Conservation (phyloP, 1,140 invertebrate genomes). For the Euura lappo region DNA sequence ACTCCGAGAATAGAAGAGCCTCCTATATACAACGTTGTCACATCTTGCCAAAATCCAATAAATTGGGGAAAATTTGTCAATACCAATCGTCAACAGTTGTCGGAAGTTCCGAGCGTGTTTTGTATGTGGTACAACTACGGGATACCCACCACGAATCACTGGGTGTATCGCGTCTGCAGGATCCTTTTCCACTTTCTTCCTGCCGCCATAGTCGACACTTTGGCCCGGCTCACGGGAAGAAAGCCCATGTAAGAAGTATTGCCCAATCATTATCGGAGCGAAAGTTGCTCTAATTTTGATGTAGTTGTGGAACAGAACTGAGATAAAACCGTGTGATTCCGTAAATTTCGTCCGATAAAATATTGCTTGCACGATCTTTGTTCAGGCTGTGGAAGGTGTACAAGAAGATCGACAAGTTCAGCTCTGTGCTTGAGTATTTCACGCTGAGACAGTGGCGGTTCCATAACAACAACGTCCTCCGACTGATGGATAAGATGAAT, state of each 20-base stretch:
- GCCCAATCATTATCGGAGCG: background rate
- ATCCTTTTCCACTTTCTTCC: slow-evolving; percentile 56
- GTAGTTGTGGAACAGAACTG: background rate
- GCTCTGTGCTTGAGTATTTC: slow-evolving; percentile 65
- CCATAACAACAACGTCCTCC: slow-evolving; percentile 60
- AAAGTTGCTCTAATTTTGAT: background rate
- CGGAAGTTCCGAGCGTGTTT: slow-evolving; percentile 48
- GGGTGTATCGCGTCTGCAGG: slow-evolving; percentile 58
- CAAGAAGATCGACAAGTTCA: slow-evolving; percentile 64
- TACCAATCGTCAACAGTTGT: slow-evolving; percentile 50
- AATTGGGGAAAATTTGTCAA: slow-evolving; percentile 65
- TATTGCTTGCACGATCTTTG: background rate
- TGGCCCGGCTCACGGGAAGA: slow-evolving; percentile 41
- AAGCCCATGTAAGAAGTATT: slow-evolving; percentile 51
- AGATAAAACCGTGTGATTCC: background rate
- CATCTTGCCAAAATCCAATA: slow-evolving; percentile 64
- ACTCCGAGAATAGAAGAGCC: slow-evolving; percentile 36
- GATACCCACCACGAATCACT: slow-evolving; percentile 51
- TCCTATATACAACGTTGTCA: slow-evolving; percentile 66
- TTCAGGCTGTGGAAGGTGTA: slow-evolving; percentile 63
- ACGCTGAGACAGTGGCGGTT: slow-evolving; percentile 67
- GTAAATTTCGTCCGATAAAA: background rate
- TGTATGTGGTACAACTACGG: slow-evolving; percentile 66
- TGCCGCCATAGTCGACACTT: slow-evolving; percentile 48
- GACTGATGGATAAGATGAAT: slow-evolving; percentile 57